Evolutionary conservation across 2,113 vertebrate species (phyloP).

Genomic region (Copsychus sechellarum): DNA sequence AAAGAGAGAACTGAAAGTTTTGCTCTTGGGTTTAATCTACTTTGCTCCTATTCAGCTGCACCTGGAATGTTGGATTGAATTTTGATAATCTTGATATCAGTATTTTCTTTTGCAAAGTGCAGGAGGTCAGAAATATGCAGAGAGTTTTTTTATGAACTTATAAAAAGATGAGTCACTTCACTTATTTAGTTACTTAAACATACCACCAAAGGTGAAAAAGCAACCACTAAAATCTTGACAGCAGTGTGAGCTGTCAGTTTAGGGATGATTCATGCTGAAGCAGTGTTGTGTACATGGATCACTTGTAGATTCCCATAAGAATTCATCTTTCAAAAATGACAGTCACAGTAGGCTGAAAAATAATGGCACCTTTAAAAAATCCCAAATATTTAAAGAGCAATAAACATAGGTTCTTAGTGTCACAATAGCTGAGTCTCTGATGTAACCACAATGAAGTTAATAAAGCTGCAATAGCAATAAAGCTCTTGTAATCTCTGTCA

Average conservation of each 20-base stretch:
- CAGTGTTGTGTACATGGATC: not conserved
- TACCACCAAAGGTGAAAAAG: not conserved
- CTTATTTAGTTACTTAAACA: not conserved
- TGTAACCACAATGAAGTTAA: not conserved
- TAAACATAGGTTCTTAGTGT: not conserved
- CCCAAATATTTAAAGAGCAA: not conserved
- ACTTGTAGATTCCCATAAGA: not conserved
- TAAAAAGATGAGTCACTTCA: too few species aligned
- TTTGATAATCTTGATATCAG: not conserved
- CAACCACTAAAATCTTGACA: not conserved
- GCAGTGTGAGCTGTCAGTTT: not conserved
- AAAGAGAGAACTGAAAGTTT: not conserved
- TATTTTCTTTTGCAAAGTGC: not conserved
- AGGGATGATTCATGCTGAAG: not conserved
- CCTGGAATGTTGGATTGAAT: not conserved
- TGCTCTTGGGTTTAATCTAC: not conserved
- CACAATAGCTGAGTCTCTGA: not conserved
- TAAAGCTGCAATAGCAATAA: not conserved
- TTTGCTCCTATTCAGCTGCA: not conserved
- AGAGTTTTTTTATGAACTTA: not conserved
- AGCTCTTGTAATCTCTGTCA: not conserved
- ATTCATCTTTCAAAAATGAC: not conserved
- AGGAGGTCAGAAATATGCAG: not conserved
- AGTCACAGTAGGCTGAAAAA: not conserved
- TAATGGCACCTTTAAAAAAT: not conserved